Percentiles rank a stretch among this genome's conserved stretches.
Conservation (phyloP, 2,797 vertebrate species). For the Corythornis leucogaster region DNA sequence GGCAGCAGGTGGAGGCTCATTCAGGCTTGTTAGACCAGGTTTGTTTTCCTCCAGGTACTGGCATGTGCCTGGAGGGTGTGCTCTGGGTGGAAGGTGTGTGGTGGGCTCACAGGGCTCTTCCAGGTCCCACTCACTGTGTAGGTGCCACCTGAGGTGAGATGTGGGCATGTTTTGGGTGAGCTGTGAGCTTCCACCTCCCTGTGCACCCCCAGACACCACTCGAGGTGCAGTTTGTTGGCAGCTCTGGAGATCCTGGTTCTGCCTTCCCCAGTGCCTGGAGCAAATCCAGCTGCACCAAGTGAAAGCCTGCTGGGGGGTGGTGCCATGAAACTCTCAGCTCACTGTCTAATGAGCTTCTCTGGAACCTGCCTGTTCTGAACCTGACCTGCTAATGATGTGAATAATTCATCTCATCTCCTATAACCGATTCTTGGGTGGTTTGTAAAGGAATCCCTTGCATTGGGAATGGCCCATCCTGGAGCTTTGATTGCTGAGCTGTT, state of each 20-base stretch:
- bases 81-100: not conserved
- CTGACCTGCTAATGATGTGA: not conserved
- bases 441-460: rapidly evolving
- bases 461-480: not conserved
- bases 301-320: not conserved
- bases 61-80: rapidly evolving
- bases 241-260: not conserved
- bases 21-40: rapidly evolving
- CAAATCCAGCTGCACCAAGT: not conserved
- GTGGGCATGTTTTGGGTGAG: not conserved
- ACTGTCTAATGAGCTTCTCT: not conserved
- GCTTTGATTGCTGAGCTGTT: not conserved
- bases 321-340: rapidly evolving
- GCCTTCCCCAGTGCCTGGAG: not conserved
- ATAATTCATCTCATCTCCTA: rapidly evolving
- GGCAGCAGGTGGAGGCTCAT: not conserved
- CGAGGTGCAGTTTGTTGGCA: rapidly evolving
- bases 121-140: rapidly evolving
- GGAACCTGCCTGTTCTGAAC: not conserved
- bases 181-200: not conserved
- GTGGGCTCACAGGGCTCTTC: not conserved
- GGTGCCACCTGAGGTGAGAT: no score
- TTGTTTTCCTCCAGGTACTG: not conserved
- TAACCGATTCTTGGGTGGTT: rapidly evolving
- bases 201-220: rapidly evolving